Evolutionary conservation across 2,797 vertebrate genomes (phyloP), one percentile per base, ranked within the genome.

Genomic region (Tenualosa ilisha): DNA sequence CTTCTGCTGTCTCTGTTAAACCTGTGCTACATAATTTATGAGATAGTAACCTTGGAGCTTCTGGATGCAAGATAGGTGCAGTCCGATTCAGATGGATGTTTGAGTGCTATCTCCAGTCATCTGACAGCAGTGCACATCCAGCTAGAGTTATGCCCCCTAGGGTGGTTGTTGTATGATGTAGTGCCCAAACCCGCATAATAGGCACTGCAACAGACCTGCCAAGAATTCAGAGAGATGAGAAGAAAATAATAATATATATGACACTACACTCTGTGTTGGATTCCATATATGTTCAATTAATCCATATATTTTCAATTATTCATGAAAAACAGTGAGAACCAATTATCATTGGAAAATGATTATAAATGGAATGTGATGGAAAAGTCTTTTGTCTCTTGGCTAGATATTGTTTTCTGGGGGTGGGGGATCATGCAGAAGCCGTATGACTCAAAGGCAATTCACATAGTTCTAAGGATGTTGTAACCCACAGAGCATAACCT

Each of bases 101-200:
- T 84, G 24, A 87, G 82, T 88, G 22, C 85, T 88, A 90, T 91
- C 49, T 43, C n/a, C 81, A 68, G 85, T 85, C 82, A 49, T 89
- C 88, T 11, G 59, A 63, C 86, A 86, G 87, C 84, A 79, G 75
- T 83, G 89, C 87, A 86, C 53, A 56, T 90, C 86, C 89, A 87
- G 91, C 8, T 89, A 90, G 90, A 92, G 87, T 88, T 83, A 90
- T 54, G 82, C 84, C 86, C 86, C 50, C 8, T 13, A 6, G 17
- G 84, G 84, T 89, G 61, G 90, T 91, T 90, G 88, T 91, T 85
- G 12, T 83, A 49, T 92, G 89, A 91, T 88, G 68, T 88, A 92
- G 92, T 89, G 86, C 85, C 82, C 22, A 0, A 68, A 56, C 40
- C 86, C 88, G n/a, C 6, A 12, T 81, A 88, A 88, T 75, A 87